phyloP scores from a whole-genome alignment of 2,888 invertebrate species.

The Drosophila siamana region DNA sequence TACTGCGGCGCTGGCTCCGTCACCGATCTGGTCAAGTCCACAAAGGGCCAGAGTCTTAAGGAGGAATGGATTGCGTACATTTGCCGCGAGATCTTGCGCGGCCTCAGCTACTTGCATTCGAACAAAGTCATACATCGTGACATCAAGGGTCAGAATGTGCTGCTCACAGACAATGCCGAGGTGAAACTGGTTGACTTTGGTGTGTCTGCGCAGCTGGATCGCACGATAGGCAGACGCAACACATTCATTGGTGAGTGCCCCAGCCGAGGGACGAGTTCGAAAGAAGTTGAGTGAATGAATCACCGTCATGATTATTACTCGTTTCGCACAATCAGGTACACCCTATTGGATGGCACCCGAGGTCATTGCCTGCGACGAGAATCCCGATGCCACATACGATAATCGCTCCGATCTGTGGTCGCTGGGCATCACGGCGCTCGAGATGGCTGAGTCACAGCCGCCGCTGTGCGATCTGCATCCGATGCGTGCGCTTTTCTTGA shows the following conservation, averaged over 20 bases:
- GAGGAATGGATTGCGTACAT: constrained; percentile 99
- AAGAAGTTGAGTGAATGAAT: constrained; percentile 6
- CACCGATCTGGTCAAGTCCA: constrained; percentile 99
- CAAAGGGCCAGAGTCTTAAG: constrained; percentile 98
- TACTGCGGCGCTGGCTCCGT: constrained; percentile 99
- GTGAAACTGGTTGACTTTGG: constrained; percentile 99
- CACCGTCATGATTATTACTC: constrained; percentile 25
- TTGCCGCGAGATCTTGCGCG: constrained; percentile 97
- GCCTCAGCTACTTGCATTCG: constrained; percentile 98
- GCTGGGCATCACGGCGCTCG: constrained; percentile 98
- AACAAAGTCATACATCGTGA: constrained; percentile 99
- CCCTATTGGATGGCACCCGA: constrained; percentile 99
- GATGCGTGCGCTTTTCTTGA: constrained; percentile 99
- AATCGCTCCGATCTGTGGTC: constrained; percentile 97
- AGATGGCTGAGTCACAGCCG: constrained; percentile 99
- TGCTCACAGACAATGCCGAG: constrained; percentile 99
- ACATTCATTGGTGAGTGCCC: constrained; percentile 91
- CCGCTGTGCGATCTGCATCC: constrained; percentile 99
- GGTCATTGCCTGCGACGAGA: constrained; percentile 99
- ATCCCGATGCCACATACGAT: constrained; percentile 99
- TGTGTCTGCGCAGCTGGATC: constrained; percentile 99
- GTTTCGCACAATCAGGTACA: constrained; percentile 88
- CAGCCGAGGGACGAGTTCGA: too few species aligned
- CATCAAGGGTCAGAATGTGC: constrained; percentile 99
- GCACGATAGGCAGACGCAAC: constrained; percentile 99